These are phyloP conservation scores for Petroica traversi DNA, from an alignment of 2,113 vertebrate genomes.

Conservation along the genomic window DNA sequence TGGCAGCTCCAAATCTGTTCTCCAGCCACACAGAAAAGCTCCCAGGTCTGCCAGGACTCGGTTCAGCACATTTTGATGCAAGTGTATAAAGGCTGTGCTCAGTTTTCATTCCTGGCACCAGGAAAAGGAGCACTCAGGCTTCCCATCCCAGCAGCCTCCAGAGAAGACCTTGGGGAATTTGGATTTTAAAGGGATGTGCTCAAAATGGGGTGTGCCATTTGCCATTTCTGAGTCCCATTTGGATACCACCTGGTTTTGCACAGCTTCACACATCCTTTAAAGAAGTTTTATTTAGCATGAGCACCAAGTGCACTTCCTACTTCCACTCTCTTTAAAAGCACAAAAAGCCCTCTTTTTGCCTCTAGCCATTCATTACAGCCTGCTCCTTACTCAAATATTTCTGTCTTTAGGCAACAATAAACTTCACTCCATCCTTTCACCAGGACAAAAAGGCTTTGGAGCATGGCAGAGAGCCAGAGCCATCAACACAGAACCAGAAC, in stretches of 20 bases:
- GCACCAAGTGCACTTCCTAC: conserved; percentile 55
- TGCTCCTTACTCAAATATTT: not conserved
- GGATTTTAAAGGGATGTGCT: conserved; percentile 18
- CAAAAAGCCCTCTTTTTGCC: conserved; percentile 13
- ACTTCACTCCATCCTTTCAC: not conserved
- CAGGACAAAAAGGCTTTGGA: not conserved
- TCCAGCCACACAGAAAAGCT: conserved; percentile 10
- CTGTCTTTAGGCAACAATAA: not conserved
- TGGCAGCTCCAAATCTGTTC: not conserved
- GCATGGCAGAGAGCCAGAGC: not conserved
- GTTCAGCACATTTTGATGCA: conserved; percentile 34
- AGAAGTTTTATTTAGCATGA: conserved; percentile 62
- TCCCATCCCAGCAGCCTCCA: not conserved
- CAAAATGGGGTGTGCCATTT: not conserved
- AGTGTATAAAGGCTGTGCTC: conserved; percentile 23
- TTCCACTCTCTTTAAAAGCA: conserved; percentile 42
- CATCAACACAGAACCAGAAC: not conserved
- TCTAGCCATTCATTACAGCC: conserved; percentile 3
- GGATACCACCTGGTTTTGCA: conserved; percentile 46
- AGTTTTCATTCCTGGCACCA: conserved; percentile 43
- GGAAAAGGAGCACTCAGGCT: not conserved
- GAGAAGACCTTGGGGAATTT: not conserved
- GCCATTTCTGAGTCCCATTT: conserved; percentile 26
- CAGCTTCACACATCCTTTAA: conserved; percentile 47
- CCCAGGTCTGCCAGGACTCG: not conserved